Evolutionary conservation across 2,888 invertebrate genomes (phyloP), one percentile per base, ranked within the genome.

Genomic region (Enchytraeus crypticus): DNA sequence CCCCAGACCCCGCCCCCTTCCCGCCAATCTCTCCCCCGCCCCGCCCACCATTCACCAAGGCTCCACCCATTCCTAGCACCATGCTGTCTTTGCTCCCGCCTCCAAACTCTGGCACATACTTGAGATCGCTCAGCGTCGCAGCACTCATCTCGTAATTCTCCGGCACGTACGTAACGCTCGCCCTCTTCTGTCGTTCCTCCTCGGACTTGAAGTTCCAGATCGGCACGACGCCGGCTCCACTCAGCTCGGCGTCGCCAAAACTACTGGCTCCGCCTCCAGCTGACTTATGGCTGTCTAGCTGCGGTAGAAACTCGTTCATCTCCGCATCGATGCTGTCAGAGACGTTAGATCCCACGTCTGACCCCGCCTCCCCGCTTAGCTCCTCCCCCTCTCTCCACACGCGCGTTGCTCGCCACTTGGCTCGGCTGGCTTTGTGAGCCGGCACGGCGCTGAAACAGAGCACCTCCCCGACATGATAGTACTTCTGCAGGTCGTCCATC

Each of bases 361-460:
- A n/a, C 67, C 54, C 67, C 64, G 33, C 63, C 58, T 32, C 21
- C 14, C 43, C 61, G 29, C 49, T 47, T 11, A 63, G 63, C 18
- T 67, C 62, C 60, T 78, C 77, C 58, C 73, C 70, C 47, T 77
- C 76, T 57, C 76, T 77, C 79, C 79, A 79, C n/a, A 79, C 73
- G 61, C 74, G 75, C 1, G 74, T 77, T 2, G 79, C 79, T 51
- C 75, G 66, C 79, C 79, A 79, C 46, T 77, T 73, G n/a, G 79
- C 79, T 49, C 79, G 66, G 60, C 77, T 77, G 4, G 76, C 77
- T 65, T 77, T 78, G 5, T 77, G 75, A 8, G 79, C 79, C 46
- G 77, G 74, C 18, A 79, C 75, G 21, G 79, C 77, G 68, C 79
- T 78, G 67, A 79, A 79, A 63, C 72, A 74, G 18, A 77, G 73